Evolutionary conservation across 2,113 vertebrate genomes (phyloP).

Genomic region (Chunga burmeisteri): DNA sequence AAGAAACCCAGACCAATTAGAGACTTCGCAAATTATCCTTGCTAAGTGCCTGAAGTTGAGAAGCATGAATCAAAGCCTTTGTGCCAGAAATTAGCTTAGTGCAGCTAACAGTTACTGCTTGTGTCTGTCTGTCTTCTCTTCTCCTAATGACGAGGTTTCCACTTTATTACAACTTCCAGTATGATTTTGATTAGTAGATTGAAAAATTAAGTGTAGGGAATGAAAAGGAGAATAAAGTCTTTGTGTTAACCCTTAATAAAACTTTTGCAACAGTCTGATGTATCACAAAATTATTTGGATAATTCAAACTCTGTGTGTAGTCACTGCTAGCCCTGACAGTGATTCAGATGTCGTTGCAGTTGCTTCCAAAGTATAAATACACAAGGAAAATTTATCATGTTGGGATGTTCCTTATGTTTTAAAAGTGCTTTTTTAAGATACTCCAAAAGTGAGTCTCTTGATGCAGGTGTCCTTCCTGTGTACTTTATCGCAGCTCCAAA

Average conservation of each 20-base stretch:
- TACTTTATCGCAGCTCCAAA: background rate
- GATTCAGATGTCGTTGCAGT: fast-evolving
- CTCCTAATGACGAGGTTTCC: background rate
- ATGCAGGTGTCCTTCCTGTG: background rate
- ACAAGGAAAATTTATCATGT: background rate
- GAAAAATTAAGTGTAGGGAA: background rate
- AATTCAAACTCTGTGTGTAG: background rate
- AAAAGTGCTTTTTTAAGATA: background rate
- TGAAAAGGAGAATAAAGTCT: background rate
- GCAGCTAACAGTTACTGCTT: background rate
- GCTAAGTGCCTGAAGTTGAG: fast-evolving
- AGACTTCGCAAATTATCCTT: background rate
- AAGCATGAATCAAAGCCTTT: too few relatives aligned
- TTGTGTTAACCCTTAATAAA: background rate
- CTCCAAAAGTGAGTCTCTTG: too few relatives aligned
- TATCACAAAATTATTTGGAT: background rate
- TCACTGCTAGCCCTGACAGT: too few relatives aligned
- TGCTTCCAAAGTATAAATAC: background rate
- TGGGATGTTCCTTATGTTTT: background rate
- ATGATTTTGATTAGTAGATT: background rate
- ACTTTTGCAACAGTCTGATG: background rate
- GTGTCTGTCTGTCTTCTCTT: too few relatives aligned
- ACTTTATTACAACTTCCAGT: background rate
- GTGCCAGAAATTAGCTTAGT: background rate
- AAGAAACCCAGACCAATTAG: background rate